Evolutionary conservation across 2,113 vertebrate species (phyloP).

Genomic region (Leucopsar rothschildi): DNA sequence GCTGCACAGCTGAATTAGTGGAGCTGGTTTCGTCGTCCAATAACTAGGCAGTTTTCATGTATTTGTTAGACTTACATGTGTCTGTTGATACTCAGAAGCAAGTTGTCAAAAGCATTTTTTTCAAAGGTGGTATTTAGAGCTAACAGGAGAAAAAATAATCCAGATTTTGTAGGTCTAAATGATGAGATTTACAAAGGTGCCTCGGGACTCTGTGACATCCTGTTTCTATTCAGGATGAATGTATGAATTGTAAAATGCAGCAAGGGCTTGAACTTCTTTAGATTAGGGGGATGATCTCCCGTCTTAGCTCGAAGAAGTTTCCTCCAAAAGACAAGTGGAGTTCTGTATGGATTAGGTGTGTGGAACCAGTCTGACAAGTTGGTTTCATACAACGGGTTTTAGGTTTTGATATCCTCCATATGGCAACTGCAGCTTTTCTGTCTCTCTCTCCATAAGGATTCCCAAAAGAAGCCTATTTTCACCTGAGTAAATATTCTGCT

Average conservation of each 20-base stretch:
- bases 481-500: slow-evolving; percentile 48
- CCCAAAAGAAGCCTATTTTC: slow-evolving; percentile 1
- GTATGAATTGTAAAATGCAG: background rate
- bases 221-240: background rate
- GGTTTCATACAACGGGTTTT: background rate
- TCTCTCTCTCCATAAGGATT: background rate
- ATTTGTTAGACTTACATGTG: background rate
- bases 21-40: background rate
- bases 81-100: background rate
- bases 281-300: slow-evolving; percentile 16
- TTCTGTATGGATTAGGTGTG: background rate
- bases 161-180: background rate
- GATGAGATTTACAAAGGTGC: background rate
- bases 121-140: background rate
- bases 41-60: background rate
- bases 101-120: slow-evolving; percentile 23
- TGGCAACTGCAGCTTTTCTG: background rate
- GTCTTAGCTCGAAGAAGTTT: background rate
- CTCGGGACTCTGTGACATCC: background rate
- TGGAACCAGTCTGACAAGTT: background rate
- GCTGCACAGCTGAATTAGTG: background rate
- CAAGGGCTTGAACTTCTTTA: slow-evolving; percentile 11
- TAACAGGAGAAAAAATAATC: slow-evolving; percentile 30
- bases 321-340: background rate
- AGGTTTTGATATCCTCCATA: background rate